These are phyloP conservation scores for Meghimatium bilineatum DNA, from an alignment of 2,888 invertebrate genomes.

Conservation along the genomic window DNA sequence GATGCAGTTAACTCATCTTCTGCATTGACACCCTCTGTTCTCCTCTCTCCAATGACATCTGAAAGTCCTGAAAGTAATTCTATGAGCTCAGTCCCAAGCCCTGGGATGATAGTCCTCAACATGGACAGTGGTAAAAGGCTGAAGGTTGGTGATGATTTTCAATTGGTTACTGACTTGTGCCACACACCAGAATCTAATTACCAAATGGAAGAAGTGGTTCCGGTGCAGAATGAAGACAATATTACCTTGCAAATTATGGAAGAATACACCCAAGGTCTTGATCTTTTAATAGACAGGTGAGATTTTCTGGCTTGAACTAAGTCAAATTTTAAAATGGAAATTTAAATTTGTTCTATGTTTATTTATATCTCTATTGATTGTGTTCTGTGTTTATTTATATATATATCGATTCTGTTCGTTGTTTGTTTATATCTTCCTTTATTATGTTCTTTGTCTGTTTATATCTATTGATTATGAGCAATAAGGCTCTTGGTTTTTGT, in stretches of 20 bases:
- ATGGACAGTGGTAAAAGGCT: conserved; percentile 17
- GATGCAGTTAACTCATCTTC: background rate
- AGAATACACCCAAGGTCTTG: conserved; percentile 24
- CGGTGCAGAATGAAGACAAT: background rate
- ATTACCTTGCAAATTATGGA: conserved; percentile 29
- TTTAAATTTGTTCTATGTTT: no score
- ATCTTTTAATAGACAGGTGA: conserved; percentile 5
- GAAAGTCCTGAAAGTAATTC: background rate
- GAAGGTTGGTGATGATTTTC: background rate
- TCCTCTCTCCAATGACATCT: background rate
- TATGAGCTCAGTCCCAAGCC: background rate
- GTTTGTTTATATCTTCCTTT: no score
- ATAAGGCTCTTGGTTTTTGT: no score
- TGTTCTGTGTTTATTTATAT: no score
- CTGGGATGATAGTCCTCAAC: background rate
- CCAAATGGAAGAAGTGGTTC: background rate
- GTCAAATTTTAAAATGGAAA: no score
- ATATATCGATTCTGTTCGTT: no score
- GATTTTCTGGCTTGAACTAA: no score
- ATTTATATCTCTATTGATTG: no score
- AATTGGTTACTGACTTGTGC: background rate
- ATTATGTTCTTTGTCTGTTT: no score
- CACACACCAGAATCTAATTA: conserved; percentile 9
- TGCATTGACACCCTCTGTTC: background rate
- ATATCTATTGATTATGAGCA: no score